Evolutionary conservation across 2,888 invertebrate species (phyloP).

Genomic region (Cataglyphis altisquamis): DNA sequence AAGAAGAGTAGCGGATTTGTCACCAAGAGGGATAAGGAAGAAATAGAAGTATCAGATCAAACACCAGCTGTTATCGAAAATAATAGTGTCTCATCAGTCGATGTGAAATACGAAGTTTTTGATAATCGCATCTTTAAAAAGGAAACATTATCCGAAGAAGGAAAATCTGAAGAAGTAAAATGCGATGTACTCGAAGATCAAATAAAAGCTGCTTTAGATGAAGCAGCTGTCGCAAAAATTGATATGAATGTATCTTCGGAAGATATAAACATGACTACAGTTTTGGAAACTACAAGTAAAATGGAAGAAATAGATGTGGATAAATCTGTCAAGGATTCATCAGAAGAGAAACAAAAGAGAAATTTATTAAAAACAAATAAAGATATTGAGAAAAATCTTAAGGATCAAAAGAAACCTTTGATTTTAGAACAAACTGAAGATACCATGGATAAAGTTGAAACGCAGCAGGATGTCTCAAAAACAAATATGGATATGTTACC

Average conservation of each 20-base stretch:
- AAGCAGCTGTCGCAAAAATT: conserved; percentile 19
- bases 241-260: conserved; percentile 4
- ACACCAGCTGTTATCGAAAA: conserved; percentile 53
- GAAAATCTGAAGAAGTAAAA: conserved; percentile 19
- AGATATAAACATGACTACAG: conserved; percentile 25
- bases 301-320: conserved; percentile 28
- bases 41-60: conserved; percentile 75
- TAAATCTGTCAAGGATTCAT: conserved; percentile 33
- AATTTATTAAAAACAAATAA: conserved; percentile 16
- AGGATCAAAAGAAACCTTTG: conserved; percentile 30
- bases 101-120: conserved; percentile 42
- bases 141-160: conserved; percentile 33
- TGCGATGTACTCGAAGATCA: conserved; percentile 39
- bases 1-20: conserved; percentile 56
- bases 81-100: conserved; percentile 47
- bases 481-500: conserved; percentile 77
- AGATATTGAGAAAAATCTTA: conserved; percentile 28
- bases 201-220: conserved; percentile 30
- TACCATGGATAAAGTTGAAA: conserved; percentile 39
- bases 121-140: conserved; percentile 32
- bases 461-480: conserved; percentile 54
- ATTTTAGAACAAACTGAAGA: conserved; percentile 34
- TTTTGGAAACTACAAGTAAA: conserved; percentile 28
- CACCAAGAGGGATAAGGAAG: conserved; percentile 68
- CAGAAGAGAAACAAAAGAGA: conserved; percentile 40